phyloP scores from a whole-genome alignment of 2,797 vertebrate species.

The Silurus aristotelis region DNA sequence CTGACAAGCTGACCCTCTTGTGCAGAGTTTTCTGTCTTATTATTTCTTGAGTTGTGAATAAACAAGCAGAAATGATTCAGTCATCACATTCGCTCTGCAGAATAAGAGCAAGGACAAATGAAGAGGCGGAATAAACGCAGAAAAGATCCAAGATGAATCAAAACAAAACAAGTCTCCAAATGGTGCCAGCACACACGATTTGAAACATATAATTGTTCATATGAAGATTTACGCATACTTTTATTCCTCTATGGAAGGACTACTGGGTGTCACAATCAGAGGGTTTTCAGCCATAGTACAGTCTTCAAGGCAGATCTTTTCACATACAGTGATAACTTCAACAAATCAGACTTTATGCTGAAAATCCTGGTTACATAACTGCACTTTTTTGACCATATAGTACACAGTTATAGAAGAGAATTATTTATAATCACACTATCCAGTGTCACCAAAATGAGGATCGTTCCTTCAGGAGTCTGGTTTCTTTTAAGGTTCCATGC shows the following conservation, averaged over 20 bases:
- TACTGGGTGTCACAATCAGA: not conserved
- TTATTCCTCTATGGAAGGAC: no score
- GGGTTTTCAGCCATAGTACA: not conserved
- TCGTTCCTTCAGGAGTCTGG: no score
- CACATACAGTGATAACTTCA: not conserved
- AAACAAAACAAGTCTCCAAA: not conserved
- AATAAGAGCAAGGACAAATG: slow-evolving; percentile 39
- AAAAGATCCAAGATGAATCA: not conserved
- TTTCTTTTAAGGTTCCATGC: no score
- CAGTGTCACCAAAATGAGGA: no score
- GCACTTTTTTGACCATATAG: no score
- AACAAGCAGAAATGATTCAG: slow-evolving; percentile 43
- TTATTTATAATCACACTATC: no score
- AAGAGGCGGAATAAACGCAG: not conserved
- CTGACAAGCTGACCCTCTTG: slow-evolving; percentile 50
- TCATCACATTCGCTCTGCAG: slow-evolving; percentile 35
- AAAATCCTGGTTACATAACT: no score
- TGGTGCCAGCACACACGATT: not conserved
- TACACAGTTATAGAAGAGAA: no score
- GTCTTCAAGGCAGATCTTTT: not conserved
- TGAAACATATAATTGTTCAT: not conserved
- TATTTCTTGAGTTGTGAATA: slow-evolving; percentile 43
- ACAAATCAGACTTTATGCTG: no score
- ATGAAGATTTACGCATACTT: not conserved
- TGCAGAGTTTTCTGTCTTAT: slow-evolving; percentile 31